Base-by-base conservation (phyloP, 2,797 vertebrate species). In the Tympanoctomys barrerae region DNA sequence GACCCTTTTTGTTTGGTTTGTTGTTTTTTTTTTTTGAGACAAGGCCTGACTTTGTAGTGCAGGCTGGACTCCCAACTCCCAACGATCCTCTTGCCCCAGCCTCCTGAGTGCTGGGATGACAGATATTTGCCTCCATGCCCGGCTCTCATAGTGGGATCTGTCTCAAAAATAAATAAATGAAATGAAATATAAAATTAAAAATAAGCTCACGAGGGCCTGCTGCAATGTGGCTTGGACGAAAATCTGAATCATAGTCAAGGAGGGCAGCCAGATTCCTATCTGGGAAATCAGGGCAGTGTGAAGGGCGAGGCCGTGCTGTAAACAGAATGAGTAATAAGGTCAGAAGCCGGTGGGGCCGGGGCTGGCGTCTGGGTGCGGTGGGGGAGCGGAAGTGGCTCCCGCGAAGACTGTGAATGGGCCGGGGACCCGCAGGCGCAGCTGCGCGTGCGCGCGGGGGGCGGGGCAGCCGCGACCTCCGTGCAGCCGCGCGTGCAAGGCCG, bases 281-380 rank as follows among this genome's bases (percentile, higher is more conserved):
- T 97, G 96, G 96, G 97, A 96, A 97, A 97, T 95, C 95, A 97
- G 96, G 97, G 96, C 95, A 95, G 95, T 73, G 91, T 93, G 97
- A 24, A 97, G 97, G 97, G 96, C 87, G 94, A 95, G 96, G 96
- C 95, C 73, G 64, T 7, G 84, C 94, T 57, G 97, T 96, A 97
- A 96, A 96, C 97, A 97, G 96, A 96, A 89, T 97, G 97, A 97
- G 96, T 97, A 97, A 97, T 95, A 96, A 96, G 97, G 96, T 97
- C 97, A 96, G 95, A 90, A 96, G 92, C 97, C 97, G 93, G 95
- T 95, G 90, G 96, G 90, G 95, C 95, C 96, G 86, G 95, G 96
- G 93, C 89, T 89, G 90, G 70, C 70, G 96, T 94, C 97, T 97
- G 87, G 94, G 95, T 78, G 83, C 96, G 75, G 95, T 59, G 68